Percentiles rank a stretch among this genome's conserved stretches.
Conservation (phyloP, 2,888 invertebrate genomes). For the Branchellion lobata region DNA sequence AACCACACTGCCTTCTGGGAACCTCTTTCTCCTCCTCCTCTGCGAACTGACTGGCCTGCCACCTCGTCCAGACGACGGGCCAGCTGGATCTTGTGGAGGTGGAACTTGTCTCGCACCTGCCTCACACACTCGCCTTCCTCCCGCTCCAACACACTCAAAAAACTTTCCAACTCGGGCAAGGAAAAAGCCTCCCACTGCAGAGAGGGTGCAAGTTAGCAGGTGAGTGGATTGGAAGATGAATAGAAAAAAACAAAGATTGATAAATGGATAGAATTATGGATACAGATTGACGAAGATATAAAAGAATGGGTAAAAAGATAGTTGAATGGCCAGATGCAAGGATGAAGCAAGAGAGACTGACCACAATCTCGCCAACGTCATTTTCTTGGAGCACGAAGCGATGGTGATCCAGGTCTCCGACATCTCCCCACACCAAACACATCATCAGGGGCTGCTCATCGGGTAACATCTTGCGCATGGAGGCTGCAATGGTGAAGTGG, state of each 20-base stretch:
- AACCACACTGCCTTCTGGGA: too few species aligned
- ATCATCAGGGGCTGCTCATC: constrained; percentile 64
- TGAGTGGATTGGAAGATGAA: neutral
- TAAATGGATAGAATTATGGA: neutral
- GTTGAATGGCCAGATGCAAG: too few species aligned
- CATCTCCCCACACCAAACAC: constrained; percentile 63
- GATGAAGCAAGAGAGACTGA: too few species aligned
- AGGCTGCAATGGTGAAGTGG: constrained; percentile 38
- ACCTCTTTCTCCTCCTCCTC: too few species aligned
- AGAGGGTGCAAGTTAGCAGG: too few species aligned
- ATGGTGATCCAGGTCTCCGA: constrained; percentile 56
- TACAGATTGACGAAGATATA: neutral
- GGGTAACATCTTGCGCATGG: constrained; percentile 64
- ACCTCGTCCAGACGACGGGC: constrained; percentile 34
- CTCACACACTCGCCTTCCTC: constrained; percentile 66
- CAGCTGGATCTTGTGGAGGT: constrained; percentile 45
- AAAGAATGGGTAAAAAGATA: neutral
- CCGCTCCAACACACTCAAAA: constrained; percentile 65
- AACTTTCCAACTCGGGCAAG: constrained; percentile 66
- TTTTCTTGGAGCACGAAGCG: constrained; percentile 67
- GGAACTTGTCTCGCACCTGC: constrained; percentile 64
- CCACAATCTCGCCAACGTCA: constrained; percentile 66
- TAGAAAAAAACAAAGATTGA: too few species aligned
- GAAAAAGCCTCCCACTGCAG: constrained; percentile 66
- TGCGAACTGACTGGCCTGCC: neutral